Conservation (phyloP, 2,888 invertebrate genomes). For the Rhamphomyia laevipes region DNA sequence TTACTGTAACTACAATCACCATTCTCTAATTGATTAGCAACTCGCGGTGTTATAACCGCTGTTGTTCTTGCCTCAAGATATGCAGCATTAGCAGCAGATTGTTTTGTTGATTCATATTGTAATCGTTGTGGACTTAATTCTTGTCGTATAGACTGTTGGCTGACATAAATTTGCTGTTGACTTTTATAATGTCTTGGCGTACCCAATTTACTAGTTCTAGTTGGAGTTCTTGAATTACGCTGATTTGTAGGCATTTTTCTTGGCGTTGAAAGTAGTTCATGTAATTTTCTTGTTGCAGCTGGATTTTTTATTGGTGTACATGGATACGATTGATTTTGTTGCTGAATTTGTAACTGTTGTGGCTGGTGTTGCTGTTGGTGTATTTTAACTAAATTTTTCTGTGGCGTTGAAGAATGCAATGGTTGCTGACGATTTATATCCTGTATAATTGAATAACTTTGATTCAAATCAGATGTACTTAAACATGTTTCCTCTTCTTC, state of each 20-base stretch:
- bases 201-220: conserved; percentile 15
- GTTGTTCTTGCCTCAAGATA: conserved; percentile 33
- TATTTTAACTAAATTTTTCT: conserved; percentile 19
- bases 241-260: conserved; percentile 41
- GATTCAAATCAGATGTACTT: conserved; percentile 37
- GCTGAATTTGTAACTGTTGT: conserved; percentile 2
- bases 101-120: conserved; percentile 36
- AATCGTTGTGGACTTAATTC: conserved; percentile 41
- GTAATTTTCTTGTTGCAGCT: conserved; percentile 62
- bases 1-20: conserved; percentile 38
- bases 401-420: conserved; percentile 32
- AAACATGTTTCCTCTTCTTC: conserved; percentile 37
- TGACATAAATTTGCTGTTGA: conserved; percentile 22
- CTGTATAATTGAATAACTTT: conserved; percentile 23
- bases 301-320: conserved; percentile 48
- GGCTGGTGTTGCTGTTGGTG: neutral
- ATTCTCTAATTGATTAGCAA: conserved; percentile 27
- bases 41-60: conserved; percentile 38
- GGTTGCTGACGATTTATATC: conserved; percentile 17
- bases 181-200: conserved; percentile 27
- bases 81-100: conserved; percentile 18
- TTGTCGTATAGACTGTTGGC: conserved; percentile 13
- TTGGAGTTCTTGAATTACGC: conserved; percentile 34
- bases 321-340: conserved; percentile 18
- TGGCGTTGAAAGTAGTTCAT: conserved; percentile 63